Evolutionary conservation across 1,140 invertebrate species (phyloP), one percentile per base, ranked within the genome.

Genomic region (Orius laevigatus): DNA sequence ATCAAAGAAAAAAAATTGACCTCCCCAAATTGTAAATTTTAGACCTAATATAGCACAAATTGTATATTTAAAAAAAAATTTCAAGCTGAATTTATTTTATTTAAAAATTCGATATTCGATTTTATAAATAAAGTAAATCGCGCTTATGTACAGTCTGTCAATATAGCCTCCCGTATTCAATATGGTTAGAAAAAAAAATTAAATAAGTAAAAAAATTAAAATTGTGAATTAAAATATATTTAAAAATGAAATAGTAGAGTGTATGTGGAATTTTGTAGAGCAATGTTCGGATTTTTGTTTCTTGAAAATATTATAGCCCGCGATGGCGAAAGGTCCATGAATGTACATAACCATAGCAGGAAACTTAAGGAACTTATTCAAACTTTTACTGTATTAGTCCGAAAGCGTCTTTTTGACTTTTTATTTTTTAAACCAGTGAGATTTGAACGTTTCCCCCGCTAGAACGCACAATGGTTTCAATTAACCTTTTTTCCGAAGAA

Each of bases 221-320:
- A 38, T 12, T n/a, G 11, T 36, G 46, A 39, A 47, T 33, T 35
- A 47, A 31, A 36, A 47, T 35, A 38, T 35, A n/a, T 43, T 43
- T 5, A 31, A 46, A 34, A 46, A 35, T 15, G 15, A 36, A 50
- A 50, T n/a, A 49, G 32, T 50, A 50, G 49, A 50, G 6, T 46
- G 42, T 50, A 50, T 50, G 49, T 45, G 49, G 32, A 44, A 43
- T 51, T 44, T 46, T 46, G 44, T 51, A 51, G 44, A 50, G 41
- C 32, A 51, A 20, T 46, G 49, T 51, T 51, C 38, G n/a, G 33
- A 19, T 14, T 42, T 51, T 51, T 36, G 45, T 44, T 39, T 51
- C 40, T 34, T 46, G 40, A 36, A n/a, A 6, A 45, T 45, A 16
- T 31, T 45, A 45, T 45, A 31, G 25, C 25, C 25, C 25, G 43